Percentiles rank a stretch among this genome's conserved stretches.
These are phyloP conservation scores for Cataglyphis altisquamis DNA, from an alignment of 2,888 invertebrate genomes.

Conservation along the genomic window DNA sequence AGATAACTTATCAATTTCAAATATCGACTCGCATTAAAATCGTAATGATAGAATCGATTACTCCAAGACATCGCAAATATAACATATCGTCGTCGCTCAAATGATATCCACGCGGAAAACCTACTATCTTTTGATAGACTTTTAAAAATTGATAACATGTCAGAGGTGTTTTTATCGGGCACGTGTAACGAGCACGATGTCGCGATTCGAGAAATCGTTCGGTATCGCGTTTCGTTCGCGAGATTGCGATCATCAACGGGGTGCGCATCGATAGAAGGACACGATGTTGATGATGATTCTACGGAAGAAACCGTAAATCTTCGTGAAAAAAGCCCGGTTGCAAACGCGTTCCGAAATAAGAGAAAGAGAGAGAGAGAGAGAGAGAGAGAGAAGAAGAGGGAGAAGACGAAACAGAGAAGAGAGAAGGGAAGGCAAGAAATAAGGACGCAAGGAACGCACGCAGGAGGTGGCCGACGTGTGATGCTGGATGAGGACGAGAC, in stretches of 20 bases:
- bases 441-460: conserved; percentile 35
- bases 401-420: neutral
- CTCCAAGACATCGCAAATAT: conserved; percentile 18
- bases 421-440: conserved; percentile 10
- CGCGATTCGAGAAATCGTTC: conserved; percentile 30
- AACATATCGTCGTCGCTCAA: conserved; percentile 19
- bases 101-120: conserved; percentile 14
- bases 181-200: neutral
- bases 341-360: conserved; percentile 31
- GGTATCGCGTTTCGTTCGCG: conserved; percentile 38
- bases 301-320: conserved; percentile 40
- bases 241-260: conserved; percentile 28
- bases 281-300: conserved; percentile 13
- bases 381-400: neutral
- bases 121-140: conserved; percentile 5
- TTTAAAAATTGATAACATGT: conserved; percentile 27
- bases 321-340: conserved; percentile 51
- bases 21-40: conserved; percentile 38
- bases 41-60: conserved; percentile 32
- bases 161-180: conserved; percentile 26
- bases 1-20: conserved; percentile 48
- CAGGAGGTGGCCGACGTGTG: conserved; percentile 62
- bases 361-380: neutral
- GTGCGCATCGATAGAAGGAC: neutral
- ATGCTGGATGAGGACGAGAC: conserved; percentile 70